Percentiles rank a stretch among this genome's conserved stretches.
Evolutionary conservation across 1,140 invertebrate genomes (phyloP).

Genomic region (Caenorhabditis latens): DNA sequence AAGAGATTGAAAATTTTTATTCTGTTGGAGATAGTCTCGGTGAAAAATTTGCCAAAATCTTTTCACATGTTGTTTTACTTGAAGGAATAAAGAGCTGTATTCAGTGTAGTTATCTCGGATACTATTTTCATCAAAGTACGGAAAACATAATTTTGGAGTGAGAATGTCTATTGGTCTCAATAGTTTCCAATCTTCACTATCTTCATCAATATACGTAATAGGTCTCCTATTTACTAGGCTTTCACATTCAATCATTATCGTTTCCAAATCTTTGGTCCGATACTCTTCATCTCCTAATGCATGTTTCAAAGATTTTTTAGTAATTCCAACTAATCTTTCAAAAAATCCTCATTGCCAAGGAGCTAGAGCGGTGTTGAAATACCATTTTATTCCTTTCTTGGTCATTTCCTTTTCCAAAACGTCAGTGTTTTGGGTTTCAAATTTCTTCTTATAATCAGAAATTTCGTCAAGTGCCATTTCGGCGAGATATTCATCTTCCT

Average conservation of each 20-base stretch:
- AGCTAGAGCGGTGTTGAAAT: conserved; percentile 76
- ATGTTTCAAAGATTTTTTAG: conserved; percentile 75
- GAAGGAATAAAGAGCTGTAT: neutral
- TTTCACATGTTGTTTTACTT: neutral
- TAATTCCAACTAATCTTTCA: conserved; percentile 78
- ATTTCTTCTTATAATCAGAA: no score
- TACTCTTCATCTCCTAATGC: conserved; percentile 61
- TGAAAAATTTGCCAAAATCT: conserved; percentile 32
- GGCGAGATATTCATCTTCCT: neutral
- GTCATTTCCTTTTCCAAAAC: conserved; percentile 22
- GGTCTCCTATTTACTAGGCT: conserved; percentile 67
- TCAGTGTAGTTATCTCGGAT: neutral
- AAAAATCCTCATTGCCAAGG: conserved; percentile 79
- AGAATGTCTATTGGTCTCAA: conserved; percentile 54
- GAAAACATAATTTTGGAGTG: neutral
- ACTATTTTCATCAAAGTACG: neutral
- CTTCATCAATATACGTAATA: conserved; percentile 58
- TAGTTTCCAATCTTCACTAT: neutral
- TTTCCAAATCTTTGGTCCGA: conserved; percentile 65
- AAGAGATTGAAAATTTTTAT: neutral
- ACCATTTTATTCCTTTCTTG: conserved; percentile 69
- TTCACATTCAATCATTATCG: conserved; percentile 69
- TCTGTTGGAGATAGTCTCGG: neutral
- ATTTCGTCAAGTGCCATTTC: neutral
- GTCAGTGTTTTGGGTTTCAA: neutral